Conservation (phyloP, 2,797 vertebrate species). For the Sebastes iracundus region DNA sequence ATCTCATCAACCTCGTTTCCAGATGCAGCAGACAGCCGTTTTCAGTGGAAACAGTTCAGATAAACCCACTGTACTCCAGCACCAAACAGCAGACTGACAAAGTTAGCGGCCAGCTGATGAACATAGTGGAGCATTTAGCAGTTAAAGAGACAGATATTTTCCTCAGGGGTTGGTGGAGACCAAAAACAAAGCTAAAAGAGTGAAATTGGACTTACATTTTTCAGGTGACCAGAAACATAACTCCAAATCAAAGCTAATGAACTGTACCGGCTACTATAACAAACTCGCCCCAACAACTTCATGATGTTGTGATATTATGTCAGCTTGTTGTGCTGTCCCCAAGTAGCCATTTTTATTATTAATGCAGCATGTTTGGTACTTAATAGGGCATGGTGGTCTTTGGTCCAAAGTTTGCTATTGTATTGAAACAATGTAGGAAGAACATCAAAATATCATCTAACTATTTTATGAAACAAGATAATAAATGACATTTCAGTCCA, state of each 20-base stretch:
- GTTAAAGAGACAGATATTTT: too few species aligned
- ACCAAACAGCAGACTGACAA: neutral
- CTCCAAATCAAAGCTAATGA: neutral
- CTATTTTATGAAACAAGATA: neutral
- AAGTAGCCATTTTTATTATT: too few species aligned
- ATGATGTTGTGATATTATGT: neutral
- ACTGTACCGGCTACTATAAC: neutral
- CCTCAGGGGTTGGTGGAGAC: neutral
- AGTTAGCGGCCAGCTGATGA: neutral
- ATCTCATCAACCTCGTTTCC: neutral
- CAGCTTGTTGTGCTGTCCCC: too few species aligned
- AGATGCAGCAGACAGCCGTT: neutral
- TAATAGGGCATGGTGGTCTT: too few species aligned
- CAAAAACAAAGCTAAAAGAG: neutral
- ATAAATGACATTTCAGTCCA: neutral
- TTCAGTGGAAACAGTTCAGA: neutral
- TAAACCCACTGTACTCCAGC: neutral
- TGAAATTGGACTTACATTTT: rapidly evolving
- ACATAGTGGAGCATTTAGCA: neutral
- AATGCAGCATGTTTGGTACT: too few species aligned
- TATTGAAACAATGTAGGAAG: neutral
- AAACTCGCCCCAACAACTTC: neutral
- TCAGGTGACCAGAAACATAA: neutral
- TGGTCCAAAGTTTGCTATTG: too few species aligned
- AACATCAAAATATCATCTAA: neutral